Base-by-base conservation (phyloP, 2,113 vertebrate genomes). In the Neolamprologus brichardi region DNA sequence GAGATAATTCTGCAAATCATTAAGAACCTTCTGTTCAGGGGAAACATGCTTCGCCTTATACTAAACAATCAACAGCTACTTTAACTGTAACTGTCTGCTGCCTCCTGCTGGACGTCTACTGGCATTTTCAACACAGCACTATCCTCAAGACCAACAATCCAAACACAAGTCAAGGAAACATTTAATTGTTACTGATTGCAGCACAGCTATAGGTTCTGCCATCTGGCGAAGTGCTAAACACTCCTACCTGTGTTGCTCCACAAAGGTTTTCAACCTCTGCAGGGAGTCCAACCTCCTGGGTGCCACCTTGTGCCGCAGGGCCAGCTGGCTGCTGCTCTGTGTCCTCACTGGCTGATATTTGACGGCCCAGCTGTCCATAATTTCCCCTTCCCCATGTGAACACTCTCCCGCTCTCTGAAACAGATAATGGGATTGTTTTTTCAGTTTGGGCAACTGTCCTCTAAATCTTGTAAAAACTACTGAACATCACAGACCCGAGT, bases 351-450 rank as follows among this genome's bases (percentile, higher is more conserved):
- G 77, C 53, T 15, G 85, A 89, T 4, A 10, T 0, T 1, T 12
- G 92, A 82, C 93, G 96, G 72, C 98, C 98, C 53, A 99, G 97
- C 78, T 99, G 98, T 82, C 98, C 97, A 1, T 99, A 99, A 95
- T 97, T 94, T 1, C 92, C 95, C 96, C 98, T 97, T 81, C 98
- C 98, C 98, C 98, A 99, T 10, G 98, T 97, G 88, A 97, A 98
- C 56, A 99, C 95, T 88, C 95, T 97, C 25, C 97, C 96, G 41
- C 94, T 97, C 92, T 97, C 98, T 99, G 91, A 94, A 97, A 97
- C 7, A 5, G 8, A 85, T 58, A 32, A 86, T 17, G 25, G 70
- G 5, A 62, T 17, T 64, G 32, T 14, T 9, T 54, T 15, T 81
- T 90, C 34, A 77, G 28, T 46, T 60, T 41, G 13, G 7, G 13